These are phyloP conservation scores for Lepisosteus osseus DNA, from an alignment of 2,113 vertebrate species.

Conservation along the genomic window DNA sequence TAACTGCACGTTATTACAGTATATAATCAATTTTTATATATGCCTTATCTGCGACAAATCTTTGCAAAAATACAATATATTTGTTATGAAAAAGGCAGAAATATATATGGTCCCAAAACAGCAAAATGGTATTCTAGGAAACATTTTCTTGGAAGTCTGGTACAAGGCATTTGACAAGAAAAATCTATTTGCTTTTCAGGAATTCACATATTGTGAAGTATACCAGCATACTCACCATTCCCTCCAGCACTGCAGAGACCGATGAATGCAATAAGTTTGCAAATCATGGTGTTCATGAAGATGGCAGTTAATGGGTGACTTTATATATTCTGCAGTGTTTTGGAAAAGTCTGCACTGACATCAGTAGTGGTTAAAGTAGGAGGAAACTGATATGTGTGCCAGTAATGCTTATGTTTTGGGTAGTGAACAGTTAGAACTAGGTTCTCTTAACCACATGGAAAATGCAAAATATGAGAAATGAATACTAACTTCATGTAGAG, in stretches of 20 bases:
- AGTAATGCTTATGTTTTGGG: slow-evolving; percentile 8
- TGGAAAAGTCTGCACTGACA: slow-evolving; percentile 22
- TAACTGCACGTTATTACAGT: no score
- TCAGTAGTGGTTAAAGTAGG: slow-evolving; percentile 17
- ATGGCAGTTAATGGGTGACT: not conserved
- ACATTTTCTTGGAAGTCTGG: no score
- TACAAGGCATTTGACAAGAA: not conserved
- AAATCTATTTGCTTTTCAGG: not conserved
- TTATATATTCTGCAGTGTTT: slow-evolving; percentile 23
- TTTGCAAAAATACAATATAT: no score
- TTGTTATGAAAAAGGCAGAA: no score
- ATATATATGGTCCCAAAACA: no score
- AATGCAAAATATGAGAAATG: slow-evolving; percentile 20
- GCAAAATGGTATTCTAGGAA: no score
- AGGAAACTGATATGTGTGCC: slow-evolving; percentile 15
- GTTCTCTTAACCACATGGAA: slow-evolving; percentile 24
- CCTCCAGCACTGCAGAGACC: slow-evolving; percentile 7
- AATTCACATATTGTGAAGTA: not conserved
- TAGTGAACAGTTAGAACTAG: not conserved
- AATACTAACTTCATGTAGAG: not conserved
- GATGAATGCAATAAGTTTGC: slow-evolving; percentile 11
- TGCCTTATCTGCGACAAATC: no score
- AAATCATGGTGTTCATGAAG: slow-evolving; percentile 14
- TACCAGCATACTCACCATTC: slow-evolving; percentile 16
- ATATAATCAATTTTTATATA: no score